Conservation (phyloP, 2,888 invertebrate genomes). For the Oscheius onirici region DNA sequence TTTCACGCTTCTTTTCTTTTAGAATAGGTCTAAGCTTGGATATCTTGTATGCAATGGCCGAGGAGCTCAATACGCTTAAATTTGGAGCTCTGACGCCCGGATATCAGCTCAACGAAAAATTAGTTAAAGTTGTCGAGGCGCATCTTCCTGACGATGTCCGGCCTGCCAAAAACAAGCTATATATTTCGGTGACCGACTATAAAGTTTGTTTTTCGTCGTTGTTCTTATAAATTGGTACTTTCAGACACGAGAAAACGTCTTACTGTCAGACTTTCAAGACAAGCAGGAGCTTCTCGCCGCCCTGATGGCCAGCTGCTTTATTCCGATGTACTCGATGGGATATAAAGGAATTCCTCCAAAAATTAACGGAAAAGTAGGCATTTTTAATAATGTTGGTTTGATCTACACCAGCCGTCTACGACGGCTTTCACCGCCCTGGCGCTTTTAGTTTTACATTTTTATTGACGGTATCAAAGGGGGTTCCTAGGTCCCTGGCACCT, state of each 20-base stretch:
- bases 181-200: conserved; percentile 59
- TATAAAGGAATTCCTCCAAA: conserved; percentile 82
- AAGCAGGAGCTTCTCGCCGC: conserved; percentile 68
- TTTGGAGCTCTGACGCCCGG: conserved; percentile 70
- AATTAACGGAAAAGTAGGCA: conserved; percentile 73
- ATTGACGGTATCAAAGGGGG: no score
- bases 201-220: conserved; percentile 34
- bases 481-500: no score
- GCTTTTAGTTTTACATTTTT: no score
- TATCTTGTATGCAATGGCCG: conserved; percentile 64
- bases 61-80: conserved; percentile 59
- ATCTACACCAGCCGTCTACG: no score
- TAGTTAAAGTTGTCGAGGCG: conserved; percentile 56
- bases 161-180: conserved; percentile 48
- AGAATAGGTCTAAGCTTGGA: conserved; percentile 53
- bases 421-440: no score
- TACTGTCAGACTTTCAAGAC: conserved; percentile 54
- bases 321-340: conserved; percentile 89
- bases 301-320: conserved; percentile 81
- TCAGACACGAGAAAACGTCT: conserved; percentile 57
- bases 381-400: no score
- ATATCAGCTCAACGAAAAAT: conserved; percentile 58
- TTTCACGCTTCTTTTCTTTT: not conserved
- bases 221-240: conserved; percentile 3
- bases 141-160: conserved; percentile 56